Evolutionary conservation across 1,140 invertebrate genomes (phyloP), one percentile per base, ranked within the genome.

Genomic region (Drosophila bocki): DNA sequence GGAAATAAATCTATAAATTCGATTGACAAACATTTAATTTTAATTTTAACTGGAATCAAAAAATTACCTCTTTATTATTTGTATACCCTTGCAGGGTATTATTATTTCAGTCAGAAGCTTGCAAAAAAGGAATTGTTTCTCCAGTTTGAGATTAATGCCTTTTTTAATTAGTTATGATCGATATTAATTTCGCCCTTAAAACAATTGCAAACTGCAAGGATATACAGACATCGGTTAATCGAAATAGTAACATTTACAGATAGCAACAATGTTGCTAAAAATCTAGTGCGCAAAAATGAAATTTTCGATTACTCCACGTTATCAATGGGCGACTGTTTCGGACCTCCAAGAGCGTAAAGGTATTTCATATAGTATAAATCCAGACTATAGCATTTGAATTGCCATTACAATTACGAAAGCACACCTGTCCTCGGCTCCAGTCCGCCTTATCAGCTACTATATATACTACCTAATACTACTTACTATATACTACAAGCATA

Each of bases 251-350:
- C 3, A 37, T 29, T 37, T 26, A 5, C 1, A 26, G 53, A 71
- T 50, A 72, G 11, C 45, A 3, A 72, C 67, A 59, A 59, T 71
- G 67, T 72, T 72, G 51, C n/a, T 22, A 7, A 50, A 39, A 50
- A 42, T 17, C 11, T 57, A 48, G 32, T 71, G 69, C 69, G 69
- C 69, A 72, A 47, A 62, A 67, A 42, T 72, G 53, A 37, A 72
- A 29, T 59, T 50, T 72, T 59, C 53, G 53, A 70, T 71, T 70
- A 35, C n/a, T n/a, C 7, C 3, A 11, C 65, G 15, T 71, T 72
- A 72, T 72, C 69, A 72, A 72, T 72, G 44, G 42, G 11, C 7
- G 37, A 29, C 44, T 15, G 35, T 72, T 71, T 70, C 19, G 37
- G 67, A 17, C 53, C 37, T 22, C 48, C 22, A 26, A 29, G 22